A percentile compares a stretch with the other conserved stretches of the same genome.
Evolutionary conservation across 2,797 vertebrate genomes (phyloP).

Genomic region (Sciurus carolinensis): DNA sequence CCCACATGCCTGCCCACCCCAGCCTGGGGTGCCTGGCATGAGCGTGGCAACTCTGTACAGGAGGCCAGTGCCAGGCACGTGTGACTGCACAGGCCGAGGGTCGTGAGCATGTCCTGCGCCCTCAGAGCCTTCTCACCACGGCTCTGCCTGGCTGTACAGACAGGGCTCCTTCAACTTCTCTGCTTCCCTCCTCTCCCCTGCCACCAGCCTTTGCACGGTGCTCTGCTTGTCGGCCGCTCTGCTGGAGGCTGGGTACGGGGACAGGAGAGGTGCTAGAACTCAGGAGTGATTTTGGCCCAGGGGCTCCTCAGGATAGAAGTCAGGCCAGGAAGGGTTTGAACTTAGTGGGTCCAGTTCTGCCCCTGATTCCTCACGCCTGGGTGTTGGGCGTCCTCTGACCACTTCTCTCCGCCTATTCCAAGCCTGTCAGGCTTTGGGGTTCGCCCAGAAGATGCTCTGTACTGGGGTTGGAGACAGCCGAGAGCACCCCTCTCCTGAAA

Average conservation of each 20-base stretch:
- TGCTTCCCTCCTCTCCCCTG: background rate
- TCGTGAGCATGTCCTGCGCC: too few species aligned
- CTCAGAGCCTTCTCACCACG: background rate
- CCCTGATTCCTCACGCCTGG: background rate
- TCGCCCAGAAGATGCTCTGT: background rate
- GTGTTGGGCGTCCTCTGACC: background rate
- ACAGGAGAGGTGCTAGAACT: background rate
- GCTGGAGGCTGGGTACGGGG: background rate
- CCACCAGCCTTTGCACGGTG: background rate
- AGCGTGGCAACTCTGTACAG: fast-evolving
- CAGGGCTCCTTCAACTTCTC: background rate
- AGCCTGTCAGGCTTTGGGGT: background rate
- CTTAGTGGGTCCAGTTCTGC: background rate
- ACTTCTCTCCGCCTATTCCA: background rate
- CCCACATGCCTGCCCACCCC: background rate
- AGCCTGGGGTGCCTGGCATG: fast-evolving
- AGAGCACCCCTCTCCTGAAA: background rate
- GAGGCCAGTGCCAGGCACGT: background rate
- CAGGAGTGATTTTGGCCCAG: background rate
- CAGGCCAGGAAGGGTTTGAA: background rate
- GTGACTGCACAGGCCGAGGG: background rate
- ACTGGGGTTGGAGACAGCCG: background rate
- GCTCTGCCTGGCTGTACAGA: fast-evolving
- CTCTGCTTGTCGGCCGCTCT: conserved; percentile 7
- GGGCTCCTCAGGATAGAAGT: background rate